Base-by-base conservation (phyloP, 2,888 invertebrate genomes). In the Eristalis tenax region DNA sequence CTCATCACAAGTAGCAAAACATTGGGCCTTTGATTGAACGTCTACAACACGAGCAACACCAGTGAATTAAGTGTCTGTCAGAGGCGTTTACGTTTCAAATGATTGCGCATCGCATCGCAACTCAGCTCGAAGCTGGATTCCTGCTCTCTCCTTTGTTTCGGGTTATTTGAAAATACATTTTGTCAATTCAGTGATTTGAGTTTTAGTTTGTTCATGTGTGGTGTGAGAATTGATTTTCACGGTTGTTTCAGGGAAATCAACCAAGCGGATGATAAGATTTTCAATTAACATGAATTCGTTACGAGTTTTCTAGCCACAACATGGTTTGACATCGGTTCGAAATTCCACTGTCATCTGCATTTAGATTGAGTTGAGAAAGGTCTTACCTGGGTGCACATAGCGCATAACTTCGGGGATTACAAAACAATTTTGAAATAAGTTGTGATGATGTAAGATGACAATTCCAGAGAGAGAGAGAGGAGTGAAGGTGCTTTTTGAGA, bases 261-360 rank as follows among this genome's bases (percentile, higher is more conserved):
- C 87, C 83, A 87, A 80, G 76, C 83, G 69, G 71, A 86, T 83
- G 86, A 86, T 87, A 69, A 83, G 87, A 83, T 83, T 83, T 80
- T 68, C 80, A 87, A 80, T 87, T 87, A 87, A 87, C 87, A 83
- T 76, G 83, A 80, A 87, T 83, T 87, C 76, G 87, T 87, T 83
- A 79, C 78, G 77, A 59, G 64, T 74, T 65, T 65, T 32, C 43
- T 59, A 74, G 77, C 57, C 57, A 56, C 59, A 71, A 61, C 50
- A 40, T 40, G 69, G 35, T 56, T 66, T 26, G 50, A 18, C 40
- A 75, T 80, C 83, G 76, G 75, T 69, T 71, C 66, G 61, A 22
- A 73, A 71, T 71, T 79, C 73, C 71, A 59, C 43, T 38, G 71
- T 80, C 83, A 83, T 83, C 87, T 75, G 56, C 26, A 87, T 87